Conservation (phyloP, 2,888 invertebrate species). For the Nomada fabriciana region DNA sequence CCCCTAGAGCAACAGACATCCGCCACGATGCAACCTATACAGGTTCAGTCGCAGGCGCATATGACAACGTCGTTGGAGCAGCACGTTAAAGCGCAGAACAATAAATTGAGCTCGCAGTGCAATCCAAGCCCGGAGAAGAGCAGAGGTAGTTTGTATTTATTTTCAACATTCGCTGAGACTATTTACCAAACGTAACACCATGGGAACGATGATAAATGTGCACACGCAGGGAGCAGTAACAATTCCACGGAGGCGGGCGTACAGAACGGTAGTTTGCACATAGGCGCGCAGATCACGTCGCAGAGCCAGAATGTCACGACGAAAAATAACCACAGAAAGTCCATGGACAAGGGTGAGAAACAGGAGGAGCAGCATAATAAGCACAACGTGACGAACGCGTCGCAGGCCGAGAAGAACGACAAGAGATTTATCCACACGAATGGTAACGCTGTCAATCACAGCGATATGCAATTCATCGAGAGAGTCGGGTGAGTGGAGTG, state of each 20-base stretch:
- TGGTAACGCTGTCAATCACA: slow-evolving; percentile 82
- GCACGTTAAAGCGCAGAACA: slow-evolving; percentile 81
- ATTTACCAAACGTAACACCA: not conserved
- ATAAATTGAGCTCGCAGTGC: slow-evolving; percentile 81
- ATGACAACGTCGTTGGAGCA: slow-evolving; percentile 77
- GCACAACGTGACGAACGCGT: slow-evolving; percentile 78
- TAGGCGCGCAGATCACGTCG: slow-evolving; percentile 77
- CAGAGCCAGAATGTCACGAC: slow-evolving; percentile 80
- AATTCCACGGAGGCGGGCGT: slow-evolving; percentile 77
- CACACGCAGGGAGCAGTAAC: slow-evolving; percentile 73
- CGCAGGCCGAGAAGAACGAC: slow-evolving; percentile 81
- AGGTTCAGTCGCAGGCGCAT: slow-evolving; percentile 78
- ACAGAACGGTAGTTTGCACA: slow-evolving; percentile 82
- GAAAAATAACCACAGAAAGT: slow-evolving; percentile 86
- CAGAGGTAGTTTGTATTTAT: slow-evolving; percentile 84
- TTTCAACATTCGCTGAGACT: slow-evolving; percentile 59
- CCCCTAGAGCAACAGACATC: slow-evolving; percentile 87
- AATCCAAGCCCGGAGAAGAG: slow-evolving; percentile 85
- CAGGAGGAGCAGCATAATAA: slow-evolving; percentile 81
- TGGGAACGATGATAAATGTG: too few species aligned
- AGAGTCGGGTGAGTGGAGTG: slow-evolving; percentile 81
- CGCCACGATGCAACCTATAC: slow-evolving; percentile 78
- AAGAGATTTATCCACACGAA: slow-evolving; percentile 84
- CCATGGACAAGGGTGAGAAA: slow-evolving; percentile 85
- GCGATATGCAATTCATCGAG: slow-evolving; percentile 85